Evolutionary conservation across 92 coral and sea anemone species (phyloP).

Genomic region (Montipora capitata): DNA sequence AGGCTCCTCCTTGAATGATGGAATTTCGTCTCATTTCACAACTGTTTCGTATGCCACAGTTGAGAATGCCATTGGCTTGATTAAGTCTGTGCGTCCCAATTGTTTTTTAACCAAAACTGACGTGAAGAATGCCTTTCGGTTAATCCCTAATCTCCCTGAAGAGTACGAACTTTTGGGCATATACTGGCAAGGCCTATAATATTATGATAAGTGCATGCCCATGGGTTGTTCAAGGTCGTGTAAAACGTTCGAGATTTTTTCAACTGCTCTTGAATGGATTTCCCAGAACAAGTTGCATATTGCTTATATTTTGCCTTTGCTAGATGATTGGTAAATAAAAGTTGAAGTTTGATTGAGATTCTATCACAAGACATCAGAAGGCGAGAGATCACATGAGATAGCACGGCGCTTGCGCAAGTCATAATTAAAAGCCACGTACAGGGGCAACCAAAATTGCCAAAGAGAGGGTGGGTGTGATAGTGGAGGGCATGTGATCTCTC

Average conservation of each 20-base stretch:
- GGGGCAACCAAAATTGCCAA: too few species aligned
- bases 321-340: too few species aligned
- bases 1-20: slow-evolving; percentile 37
- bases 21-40: background rate
- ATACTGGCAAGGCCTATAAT: slow-evolving; percentile 6
- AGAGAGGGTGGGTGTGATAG: too few species aligned
- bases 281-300: slow-evolving; percentile 40
- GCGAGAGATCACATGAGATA: too few species aligned
- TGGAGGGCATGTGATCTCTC: too few species aligned
- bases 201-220: slow-evolving; percentile 40
- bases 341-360: too few species aligned
- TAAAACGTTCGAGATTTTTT: slow-evolving; percentile 33
- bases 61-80: slow-evolving; percentile 53
- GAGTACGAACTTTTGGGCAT: slow-evolving; percentile 14
- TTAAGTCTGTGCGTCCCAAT: slow-evolving; percentile 5
- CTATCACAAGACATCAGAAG: too few species aligned
- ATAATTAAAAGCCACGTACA: too few species aligned
- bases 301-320: slow-evolving; percentile 52
- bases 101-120: slow-evolving; percentile 24
- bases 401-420: too few species aligned
- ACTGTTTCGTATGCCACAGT: slow-evolving; percentile 56
- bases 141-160: slow-evolving; percentile 34
- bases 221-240: slow-evolving; percentile 45
- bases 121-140: slow-evolving; percentile 25
- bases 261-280: slow-evolving; percentile 50